These are phyloP conservation scores for Esox masquinongy DNA, from an alignment of 2,797 vertebrate species.

Conservation along the genomic window DNA sequence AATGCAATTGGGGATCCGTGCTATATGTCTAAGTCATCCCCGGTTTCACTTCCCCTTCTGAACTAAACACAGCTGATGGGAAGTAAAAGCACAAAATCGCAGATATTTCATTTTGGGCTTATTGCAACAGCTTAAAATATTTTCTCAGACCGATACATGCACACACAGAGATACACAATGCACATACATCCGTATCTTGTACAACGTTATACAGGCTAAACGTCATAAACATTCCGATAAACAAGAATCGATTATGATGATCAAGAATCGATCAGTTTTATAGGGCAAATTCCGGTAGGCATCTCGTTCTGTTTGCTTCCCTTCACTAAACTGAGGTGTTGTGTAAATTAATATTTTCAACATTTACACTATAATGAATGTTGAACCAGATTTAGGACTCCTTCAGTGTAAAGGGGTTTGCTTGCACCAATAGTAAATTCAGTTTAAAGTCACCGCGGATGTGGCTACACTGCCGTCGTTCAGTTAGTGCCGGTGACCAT, in stretches of 20 bases:
- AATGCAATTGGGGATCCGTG: not conserved
- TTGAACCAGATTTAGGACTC: too few relatives aligned
- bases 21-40: slow-evolving; percentile 47
- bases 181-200: not conserved
- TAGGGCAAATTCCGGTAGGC: too few relatives aligned
- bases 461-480: too few relatives aligned
- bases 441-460: too few relatives aligned
- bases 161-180: not conserved
- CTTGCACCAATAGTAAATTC: too few relatives aligned
- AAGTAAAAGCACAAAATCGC: slow-evolving; percentile 44
- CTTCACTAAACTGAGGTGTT: too few relatives aligned
- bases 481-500: too few relatives aligned
- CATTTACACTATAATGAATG: too few relatives aligned
- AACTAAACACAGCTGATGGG: slow-evolving; percentile 28
- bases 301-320: too few relatives aligned
- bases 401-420: too few relatives aligned
- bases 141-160: not conserved
- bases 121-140: not conserved
- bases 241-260: not conserved
- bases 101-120: not conserved
- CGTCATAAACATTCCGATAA: not conserved
- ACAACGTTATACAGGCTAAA: not conserved
- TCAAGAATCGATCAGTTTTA: too few relatives aligned
- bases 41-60: slow-evolving; percentile 75
- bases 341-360: too few relatives aligned